Conservation (phyloP, 2,113 vertebrate species). For the Athene cunicularia region DNA sequence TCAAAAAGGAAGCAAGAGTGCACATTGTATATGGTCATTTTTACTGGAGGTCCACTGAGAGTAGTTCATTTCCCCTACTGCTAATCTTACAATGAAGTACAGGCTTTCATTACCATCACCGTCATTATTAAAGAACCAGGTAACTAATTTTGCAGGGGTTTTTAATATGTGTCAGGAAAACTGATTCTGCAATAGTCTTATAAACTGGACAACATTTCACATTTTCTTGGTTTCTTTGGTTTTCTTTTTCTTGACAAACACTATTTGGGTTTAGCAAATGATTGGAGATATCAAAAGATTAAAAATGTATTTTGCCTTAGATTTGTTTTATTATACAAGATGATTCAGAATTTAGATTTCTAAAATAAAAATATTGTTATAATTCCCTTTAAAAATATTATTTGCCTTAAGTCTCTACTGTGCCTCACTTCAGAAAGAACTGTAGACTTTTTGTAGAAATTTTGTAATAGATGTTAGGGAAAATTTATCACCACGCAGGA, state of each 20-base stretch:
- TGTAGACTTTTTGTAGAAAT: background rate
- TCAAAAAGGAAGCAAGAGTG: background rate
- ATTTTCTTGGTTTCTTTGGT: background rate
- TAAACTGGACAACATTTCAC: background rate
- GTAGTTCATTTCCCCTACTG: background rate
- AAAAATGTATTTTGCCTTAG: background rate
- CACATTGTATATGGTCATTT: background rate
- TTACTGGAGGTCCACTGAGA: background rate
- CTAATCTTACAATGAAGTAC: background rate
- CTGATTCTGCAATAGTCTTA: background rate
- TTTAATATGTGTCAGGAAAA: background rate
- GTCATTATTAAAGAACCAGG: background rate
- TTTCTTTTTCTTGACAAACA: background rate
- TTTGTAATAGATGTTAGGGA: background rate
- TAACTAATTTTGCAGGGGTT: background rate
- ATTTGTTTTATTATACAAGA: background rate
- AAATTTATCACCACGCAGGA: background rate
- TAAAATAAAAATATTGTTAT: background rate
- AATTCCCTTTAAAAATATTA: background rate
- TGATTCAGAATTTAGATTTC: background rate
- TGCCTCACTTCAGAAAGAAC: background rate
- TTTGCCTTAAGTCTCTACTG: background rate
- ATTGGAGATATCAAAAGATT: background rate
- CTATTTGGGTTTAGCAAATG: background rate
- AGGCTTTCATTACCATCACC: background rate